Conservation (phyloP, 2,888 invertebrate genomes). For the Meliscaeva auricollis region DNA sequence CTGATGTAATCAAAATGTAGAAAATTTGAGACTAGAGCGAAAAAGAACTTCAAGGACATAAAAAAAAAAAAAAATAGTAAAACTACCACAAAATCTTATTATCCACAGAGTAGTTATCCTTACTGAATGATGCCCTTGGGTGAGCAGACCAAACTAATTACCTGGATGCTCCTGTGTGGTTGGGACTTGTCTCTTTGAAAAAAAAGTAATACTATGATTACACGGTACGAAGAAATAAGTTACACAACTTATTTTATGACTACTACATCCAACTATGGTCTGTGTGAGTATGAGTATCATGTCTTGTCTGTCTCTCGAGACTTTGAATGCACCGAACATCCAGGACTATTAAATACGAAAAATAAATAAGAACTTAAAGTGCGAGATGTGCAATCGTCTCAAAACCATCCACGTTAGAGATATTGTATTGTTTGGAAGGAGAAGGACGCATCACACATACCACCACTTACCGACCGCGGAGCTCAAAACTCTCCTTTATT, state of each 20-base stretch:
- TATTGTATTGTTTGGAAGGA: not conserved
- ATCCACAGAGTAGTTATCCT: not conserved
- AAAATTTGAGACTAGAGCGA: not conserved
- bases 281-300: not conserved
- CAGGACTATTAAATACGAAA: not conserved
- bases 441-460: not conserved
- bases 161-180: constrained; percentile 12
- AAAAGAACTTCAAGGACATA: not conserved
- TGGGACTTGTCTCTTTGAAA: not conserved
- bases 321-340: not conserved
- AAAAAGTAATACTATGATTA: constrained; percentile 1
- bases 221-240: constrained; percentile 10
- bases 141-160: constrained; percentile 18
- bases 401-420: not conserved
- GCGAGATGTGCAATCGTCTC: constrained; percentile 16
- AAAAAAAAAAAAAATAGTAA: not conserved
- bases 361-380: constrained; percentile 15
- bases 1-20: not conserved
- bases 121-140: constrained; percentile 3
- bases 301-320: not conserved
- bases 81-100: constrained; percentile 18
- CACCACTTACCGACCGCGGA: not conserved
- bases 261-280: too few relatives aligned
- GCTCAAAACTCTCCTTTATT: not conserved
- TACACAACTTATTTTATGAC: constrained; percentile 25